These are phyloP conservation scores for Orestias chungarensis DNA, from an alignment of 2,797 vertebrate genomes.

Conservation along the genomic window DNA sequence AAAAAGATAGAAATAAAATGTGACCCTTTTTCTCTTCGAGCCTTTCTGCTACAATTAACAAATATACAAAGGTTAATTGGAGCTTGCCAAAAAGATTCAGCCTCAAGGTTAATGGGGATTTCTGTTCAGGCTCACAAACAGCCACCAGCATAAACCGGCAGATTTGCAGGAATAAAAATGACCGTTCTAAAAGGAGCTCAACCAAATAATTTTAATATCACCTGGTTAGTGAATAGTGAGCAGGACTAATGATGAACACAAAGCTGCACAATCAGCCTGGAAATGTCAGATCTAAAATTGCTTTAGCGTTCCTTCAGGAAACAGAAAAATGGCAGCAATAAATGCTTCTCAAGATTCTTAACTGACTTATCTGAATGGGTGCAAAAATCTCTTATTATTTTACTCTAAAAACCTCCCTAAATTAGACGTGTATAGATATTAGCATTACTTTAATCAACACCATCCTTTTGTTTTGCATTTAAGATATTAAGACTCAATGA, in stretches of 20 bases:
- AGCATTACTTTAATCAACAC: no score
- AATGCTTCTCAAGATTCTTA: not conserved
- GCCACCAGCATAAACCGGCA: conserved; percentile 48
- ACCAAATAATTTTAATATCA: conserved; percentile 38
- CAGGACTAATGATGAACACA: conserved; percentile 31
- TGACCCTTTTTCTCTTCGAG: not conserved
- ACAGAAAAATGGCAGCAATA: not conserved
- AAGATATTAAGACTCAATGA: not conserved
- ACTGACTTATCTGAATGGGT: not conserved
- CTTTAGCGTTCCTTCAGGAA: not conserved
- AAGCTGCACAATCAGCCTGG: conserved; percentile 10
- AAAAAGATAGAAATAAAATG: conserved; percentile 26
- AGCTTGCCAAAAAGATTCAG: conserved; percentile 48
- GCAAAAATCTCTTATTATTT: not conserved
- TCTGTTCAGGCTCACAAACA: conserved; percentile 46
- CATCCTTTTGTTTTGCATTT: not conserved
- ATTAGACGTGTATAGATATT: no score
- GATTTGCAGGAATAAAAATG: conserved; percentile 53
- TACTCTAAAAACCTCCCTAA: not conserved
- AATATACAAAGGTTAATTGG: conserved; percentile 48
- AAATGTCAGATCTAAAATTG: not conserved
- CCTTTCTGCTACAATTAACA: conserved; percentile 38
- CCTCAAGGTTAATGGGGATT: conserved; percentile 65
- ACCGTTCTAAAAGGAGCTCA: conserved; percentile 44
- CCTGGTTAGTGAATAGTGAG: conserved; percentile 39